These are phyloP conservation scores for Tyrannus savana DNA, from an alignment of 2,113 vertebrate genomes.

Conservation along the genomic window DNA sequence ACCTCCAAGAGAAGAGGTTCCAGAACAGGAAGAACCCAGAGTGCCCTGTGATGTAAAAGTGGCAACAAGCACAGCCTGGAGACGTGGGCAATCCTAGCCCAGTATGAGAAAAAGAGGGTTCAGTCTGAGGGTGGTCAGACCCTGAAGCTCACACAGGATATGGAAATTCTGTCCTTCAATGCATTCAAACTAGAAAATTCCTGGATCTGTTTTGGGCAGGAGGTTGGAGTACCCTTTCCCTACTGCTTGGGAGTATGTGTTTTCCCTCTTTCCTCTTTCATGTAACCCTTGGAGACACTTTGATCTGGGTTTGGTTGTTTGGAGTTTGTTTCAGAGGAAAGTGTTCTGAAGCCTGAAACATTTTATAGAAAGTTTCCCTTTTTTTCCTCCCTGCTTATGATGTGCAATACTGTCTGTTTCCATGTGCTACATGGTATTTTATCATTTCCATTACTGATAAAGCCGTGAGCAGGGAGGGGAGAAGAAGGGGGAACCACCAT, in stretches of 20 bases:
- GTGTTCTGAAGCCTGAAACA: background rate
- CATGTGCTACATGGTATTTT: background rate
- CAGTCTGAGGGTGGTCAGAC: background rate
- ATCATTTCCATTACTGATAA: background rate
- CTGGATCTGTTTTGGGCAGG: background rate
- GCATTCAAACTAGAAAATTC: background rate
- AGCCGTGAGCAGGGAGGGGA: background rate
- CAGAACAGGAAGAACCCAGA: rapidly evolving
- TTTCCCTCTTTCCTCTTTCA: background rate
- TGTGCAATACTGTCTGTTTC: background rate
- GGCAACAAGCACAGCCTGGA: background rate
- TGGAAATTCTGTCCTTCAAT: background rate
- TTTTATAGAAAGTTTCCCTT: background rate
- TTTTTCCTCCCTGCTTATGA: too few relatives aligned
- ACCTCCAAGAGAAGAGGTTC: background rate
- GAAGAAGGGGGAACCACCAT: background rate
- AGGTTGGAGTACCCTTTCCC: background rate
- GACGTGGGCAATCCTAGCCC: background rate
- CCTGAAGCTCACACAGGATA: background rate
- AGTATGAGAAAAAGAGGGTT: background rate
- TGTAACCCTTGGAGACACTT: background rate
- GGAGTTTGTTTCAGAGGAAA: background rate
- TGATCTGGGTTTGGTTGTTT: background rate
- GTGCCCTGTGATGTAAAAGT: background rate
- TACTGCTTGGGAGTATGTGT: rapidly evolving